phyloP scores from a whole-genome alignment of 2,113 vertebrate genomes.

The Eptesicus fuscus region DNA sequence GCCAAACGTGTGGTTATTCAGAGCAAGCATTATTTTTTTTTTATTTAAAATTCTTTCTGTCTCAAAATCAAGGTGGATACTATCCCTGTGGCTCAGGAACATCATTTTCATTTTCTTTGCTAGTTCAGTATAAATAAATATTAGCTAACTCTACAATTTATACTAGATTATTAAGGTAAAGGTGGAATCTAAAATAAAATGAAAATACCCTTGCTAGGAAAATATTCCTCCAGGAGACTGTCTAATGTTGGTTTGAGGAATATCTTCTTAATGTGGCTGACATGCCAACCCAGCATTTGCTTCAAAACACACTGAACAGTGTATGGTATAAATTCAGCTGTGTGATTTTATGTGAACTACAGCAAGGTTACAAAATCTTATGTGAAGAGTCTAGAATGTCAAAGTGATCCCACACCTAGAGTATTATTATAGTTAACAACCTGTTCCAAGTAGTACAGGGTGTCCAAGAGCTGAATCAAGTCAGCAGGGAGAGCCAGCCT shows the following conservation, averaged over 20 bases:
- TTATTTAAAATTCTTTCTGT: not conserved
- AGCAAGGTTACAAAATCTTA: constrained; percentile 35
- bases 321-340: not conserved
- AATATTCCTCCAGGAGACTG: not conserved
- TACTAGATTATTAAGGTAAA: not conserved
- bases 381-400: constrained; percentile 41
- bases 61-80: not conserved
- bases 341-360: constrained; percentile 5
- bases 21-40: not conserved
- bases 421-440: constrained; percentile 32
- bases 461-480: not conserved
- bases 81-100: not conserved
- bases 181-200: not conserved
- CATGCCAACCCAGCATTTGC: not conserved
- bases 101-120: not conserved
- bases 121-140: not conserved
- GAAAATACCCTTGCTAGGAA: not conserved
- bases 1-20: not conserved
- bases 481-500: not conserved
- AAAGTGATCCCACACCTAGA: not conserved
- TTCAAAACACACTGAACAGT: not conserved
- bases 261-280: not conserved
- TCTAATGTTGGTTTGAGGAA: not conserved
- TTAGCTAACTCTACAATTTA: not conserved
- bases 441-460: not conserved